phyloP scores from a whole-genome alignment of 2,888 invertebrate species.

The Aphodius sticticus region DNA sequence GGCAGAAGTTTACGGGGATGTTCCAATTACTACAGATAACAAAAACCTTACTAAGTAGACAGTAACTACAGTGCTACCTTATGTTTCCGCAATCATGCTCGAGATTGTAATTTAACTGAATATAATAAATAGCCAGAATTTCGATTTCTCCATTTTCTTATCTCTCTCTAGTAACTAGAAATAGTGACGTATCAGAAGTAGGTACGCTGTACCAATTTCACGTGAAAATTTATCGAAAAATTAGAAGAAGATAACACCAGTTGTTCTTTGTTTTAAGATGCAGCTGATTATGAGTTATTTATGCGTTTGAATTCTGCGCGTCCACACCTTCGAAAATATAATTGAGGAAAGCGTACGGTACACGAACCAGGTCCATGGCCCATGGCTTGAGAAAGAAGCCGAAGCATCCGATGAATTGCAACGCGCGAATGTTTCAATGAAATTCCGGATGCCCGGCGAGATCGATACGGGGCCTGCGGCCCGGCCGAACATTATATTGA shows the following conservation, averaged over 20 bases:
- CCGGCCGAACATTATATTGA: conserved; percentile 4
- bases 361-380: not conserved
- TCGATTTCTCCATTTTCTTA: no score
- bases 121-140: no score
- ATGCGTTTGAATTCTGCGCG: not conserved
- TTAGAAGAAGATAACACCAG: not conserved
- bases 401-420: conserved; percentile 4
- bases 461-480: not conserved
- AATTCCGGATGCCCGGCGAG: not conserved
- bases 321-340: conserved; percentile 4
- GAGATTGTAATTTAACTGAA: no score
- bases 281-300: not conserved
- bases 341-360: conserved; percentile 4
- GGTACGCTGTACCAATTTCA: not conserved
- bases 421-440: not conserved
- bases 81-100: no score
- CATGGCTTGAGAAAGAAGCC: not conserved
- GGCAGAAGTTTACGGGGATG: no score
- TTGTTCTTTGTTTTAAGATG: not conserved
- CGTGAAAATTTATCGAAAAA: not conserved
- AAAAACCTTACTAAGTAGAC: no score
- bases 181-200: not conserved
- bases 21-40: no score
- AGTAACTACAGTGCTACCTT: no score
- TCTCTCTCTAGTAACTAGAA: not conserved